Percentiles rank a stretch among this genome's conserved stretches.
Evolutionary conservation across 2,113 vertebrate genomes (phyloP).

Genomic region (Microtus ochrogaster): DNA sequence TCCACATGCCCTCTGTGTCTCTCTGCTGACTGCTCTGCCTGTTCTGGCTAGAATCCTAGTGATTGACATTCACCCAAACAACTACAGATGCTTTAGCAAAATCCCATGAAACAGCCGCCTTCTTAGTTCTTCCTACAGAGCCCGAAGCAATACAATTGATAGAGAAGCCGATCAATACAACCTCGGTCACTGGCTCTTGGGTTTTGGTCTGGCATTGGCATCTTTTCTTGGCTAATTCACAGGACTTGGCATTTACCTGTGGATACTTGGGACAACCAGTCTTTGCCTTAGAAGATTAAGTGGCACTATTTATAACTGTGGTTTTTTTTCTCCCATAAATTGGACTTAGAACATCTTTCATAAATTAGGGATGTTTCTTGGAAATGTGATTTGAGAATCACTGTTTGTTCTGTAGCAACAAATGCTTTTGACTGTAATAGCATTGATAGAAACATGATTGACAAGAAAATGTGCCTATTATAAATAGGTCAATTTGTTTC

Average conservation of each 20-base stretch:
- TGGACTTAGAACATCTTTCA: conserved; percentile 74
- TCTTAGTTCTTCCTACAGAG: background rate
- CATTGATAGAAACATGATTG: conserved; percentile 51
- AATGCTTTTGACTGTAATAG: conserved; percentile 54
- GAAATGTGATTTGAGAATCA: conserved; percentile 67
- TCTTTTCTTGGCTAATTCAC: conserved; percentile 55
- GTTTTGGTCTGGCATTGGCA: conserved; percentile 23
- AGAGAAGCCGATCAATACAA: conserved; percentile 24
- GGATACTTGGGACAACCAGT: conserved; percentile 78
- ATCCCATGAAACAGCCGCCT: background rate
- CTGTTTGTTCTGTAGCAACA: conserved; percentile 59
- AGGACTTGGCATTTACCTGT: conserved; percentile 63
- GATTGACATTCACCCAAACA: background rate
- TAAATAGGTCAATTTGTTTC: conserved; percentile 38
- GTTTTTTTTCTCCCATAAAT: conserved; percentile 55
- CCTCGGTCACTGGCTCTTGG: background rate
- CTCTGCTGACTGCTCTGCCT: conserved; percentile 16
- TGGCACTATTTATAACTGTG: conserved; percentile 72
- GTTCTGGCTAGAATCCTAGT: conserved; percentile 44
- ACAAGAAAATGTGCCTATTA: conserved; percentile 48
- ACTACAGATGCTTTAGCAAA: background rate
- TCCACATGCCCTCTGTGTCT: background rate
- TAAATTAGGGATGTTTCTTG: conserved; percentile 80
- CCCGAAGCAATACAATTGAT: too few species aligned
- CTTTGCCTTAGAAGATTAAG: conserved; percentile 78